Base-by-base conservation (phyloP, 1,140 invertebrate genomes). In the Drosophila pruinosa region DNA sequence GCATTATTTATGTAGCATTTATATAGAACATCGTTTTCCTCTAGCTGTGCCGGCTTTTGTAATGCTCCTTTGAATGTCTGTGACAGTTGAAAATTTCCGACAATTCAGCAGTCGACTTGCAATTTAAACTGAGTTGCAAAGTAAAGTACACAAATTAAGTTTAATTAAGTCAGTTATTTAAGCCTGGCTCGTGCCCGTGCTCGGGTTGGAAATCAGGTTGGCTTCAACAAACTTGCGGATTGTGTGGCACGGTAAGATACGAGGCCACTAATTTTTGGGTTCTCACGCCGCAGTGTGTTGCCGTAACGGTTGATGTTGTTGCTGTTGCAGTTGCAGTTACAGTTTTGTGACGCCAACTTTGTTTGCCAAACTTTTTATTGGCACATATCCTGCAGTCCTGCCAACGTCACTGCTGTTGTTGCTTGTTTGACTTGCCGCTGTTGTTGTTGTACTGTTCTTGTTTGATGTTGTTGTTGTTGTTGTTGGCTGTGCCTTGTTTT, bases 281-380 rank as follows among this genome's bases (percentile, higher is more conserved):
- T 36, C 41, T 41, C 31, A 47, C 61, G 39, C 50, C 31, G 67
- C 69, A 58, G 45, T 53, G 61, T 63, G 63, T 61, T 78, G 78
- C 74, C 77, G 74, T 80, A 80, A 67, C 76, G 57, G 47, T 58
- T 39, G 56, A 21, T 73, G 63, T 48, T 22, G 38, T 38, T 19
- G 31, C 43, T 4, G 41, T 39, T 56, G 39, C 71, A 52, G 73
- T 54, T 80, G 76, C 80, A 80, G 77, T 88, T 78, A 77, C 82
- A 88, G 63, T 78, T 88, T 76, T 88, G 83, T 78, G 82, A 88
- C 82, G 82, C 82, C 82, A 88, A 88, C 83, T 88, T 88, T 88
- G 82, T 82, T 89, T 88, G 82, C 82, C 82, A 88, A 88, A 88
- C 83, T 88, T 88, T 88, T 89, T 88, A 86, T 86, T 86, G 82